phyloP scores from a whole-genome alignment of 2,888 invertebrate species.

The Macrosiphum euphorbiae region DNA sequence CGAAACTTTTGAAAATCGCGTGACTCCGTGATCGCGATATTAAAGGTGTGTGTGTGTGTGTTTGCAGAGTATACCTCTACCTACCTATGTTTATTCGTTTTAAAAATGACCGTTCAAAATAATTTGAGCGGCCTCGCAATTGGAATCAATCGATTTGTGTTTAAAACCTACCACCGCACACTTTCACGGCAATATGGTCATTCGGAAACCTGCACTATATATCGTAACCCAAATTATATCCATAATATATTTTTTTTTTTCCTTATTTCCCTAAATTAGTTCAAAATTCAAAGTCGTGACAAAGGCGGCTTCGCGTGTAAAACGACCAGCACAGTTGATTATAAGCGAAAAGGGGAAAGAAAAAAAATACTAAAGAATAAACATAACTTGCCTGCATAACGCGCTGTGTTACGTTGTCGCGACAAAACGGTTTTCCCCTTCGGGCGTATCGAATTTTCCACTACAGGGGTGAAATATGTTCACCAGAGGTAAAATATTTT shows the following conservation, averaged over 20 bases:
- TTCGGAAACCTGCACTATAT: neutral
- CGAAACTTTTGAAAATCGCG: conserved; percentile 55
- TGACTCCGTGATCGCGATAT: conserved; percentile 11
- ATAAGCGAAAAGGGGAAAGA: conserved; percentile 1
- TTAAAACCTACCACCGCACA: conserved; percentile 11
- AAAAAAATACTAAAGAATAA: conserved; percentile 12
- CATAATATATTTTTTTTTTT: neutral
- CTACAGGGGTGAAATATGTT: conserved; percentile 42
- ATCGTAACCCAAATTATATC: neutral
- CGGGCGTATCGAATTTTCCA: conserved; percentile 61
- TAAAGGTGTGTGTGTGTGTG: neutral
- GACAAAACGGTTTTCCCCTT: conserved; percentile 62
- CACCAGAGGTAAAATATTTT: conserved; percentile 31
- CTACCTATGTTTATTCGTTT: neutral
- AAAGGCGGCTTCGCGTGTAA: neutral
- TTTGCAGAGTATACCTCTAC: neutral
- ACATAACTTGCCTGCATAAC: conserved; percentile 5
- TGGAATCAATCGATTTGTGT: conserved; percentile 44
- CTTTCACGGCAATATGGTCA: neutral
- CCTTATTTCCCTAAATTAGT: conserved; percentile 9
- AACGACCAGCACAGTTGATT: conserved; percentile 4
- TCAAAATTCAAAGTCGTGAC: neutral
- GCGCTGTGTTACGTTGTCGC: conserved; percentile 39
- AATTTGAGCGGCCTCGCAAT: conserved; percentile 1
- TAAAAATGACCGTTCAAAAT: conserved; percentile 33